Evolutionary conservation across 2,797 vertebrate species (phyloP).

Genomic region (Ctenopoma multispine): DNA sequence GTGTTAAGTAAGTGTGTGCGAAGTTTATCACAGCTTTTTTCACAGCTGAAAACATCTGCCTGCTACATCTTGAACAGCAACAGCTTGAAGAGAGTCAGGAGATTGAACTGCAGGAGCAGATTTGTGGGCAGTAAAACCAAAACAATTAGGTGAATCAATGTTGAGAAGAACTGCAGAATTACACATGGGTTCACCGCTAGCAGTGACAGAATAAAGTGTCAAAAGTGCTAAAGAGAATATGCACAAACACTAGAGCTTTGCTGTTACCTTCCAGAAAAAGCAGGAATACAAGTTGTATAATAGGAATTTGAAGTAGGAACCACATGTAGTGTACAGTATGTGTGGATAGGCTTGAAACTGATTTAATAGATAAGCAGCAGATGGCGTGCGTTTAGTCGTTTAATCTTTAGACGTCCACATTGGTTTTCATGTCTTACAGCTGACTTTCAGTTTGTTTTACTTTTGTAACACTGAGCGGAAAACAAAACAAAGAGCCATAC

Average conservation of each 20-base stretch:
- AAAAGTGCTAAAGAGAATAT: too few species aligned
- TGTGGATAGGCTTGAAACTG: neutral
- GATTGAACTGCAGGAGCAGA: too few species aligned
- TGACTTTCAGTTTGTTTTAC: constrained; percentile 2
- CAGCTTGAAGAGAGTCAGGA: neutral
- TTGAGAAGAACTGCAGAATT: neutral
- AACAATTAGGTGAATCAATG: too few species aligned
- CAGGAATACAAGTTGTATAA: too few species aligned
- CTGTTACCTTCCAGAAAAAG: neutral
- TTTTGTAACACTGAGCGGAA: neutral
- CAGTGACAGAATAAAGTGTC: too few species aligned
- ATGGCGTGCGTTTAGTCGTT: constrained; percentile 3
- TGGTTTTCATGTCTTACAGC: neutral
- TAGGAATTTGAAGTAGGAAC: neutral
- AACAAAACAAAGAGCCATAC: constrained; percentile 4
- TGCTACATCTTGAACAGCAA: too few species aligned
- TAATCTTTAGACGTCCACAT: neutral
- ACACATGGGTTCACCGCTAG: too few species aligned
- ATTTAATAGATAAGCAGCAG: constrained; percentile 10
- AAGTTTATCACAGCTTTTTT: too few species aligned
- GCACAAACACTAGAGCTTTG: too few species aligned
- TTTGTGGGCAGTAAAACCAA: too few species aligned
- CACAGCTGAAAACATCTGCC: too few species aligned
- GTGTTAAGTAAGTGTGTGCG: neutral
- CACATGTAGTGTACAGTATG: neutral